phyloP scores from a whole-genome alignment of 2,888 invertebrate genomes.

The Agrotis segetum region DNA sequence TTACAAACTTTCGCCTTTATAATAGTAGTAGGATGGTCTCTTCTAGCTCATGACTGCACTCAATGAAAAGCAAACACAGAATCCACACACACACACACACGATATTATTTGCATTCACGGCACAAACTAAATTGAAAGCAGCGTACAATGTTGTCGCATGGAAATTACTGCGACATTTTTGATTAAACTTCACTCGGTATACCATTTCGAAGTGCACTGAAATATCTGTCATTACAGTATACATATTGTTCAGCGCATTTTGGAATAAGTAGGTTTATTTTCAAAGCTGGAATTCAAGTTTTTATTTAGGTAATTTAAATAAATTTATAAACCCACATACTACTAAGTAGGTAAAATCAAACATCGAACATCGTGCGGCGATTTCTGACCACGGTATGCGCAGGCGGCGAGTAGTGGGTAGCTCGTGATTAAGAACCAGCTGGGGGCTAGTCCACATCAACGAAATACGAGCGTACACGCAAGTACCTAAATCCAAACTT shows the following conservation, averaged over 20 bases:
- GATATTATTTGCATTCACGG: background rate
- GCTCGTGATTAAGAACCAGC: no score
- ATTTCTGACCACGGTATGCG: no score
- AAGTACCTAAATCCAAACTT: no score
- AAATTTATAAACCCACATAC: no score
- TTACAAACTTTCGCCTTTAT: no score
- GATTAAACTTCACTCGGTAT: background rate
- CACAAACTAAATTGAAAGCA: slow-evolving; percentile 3
- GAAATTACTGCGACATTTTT: background rate
- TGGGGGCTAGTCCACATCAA: no score
- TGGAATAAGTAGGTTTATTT: background rate
- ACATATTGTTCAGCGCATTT: background rate
- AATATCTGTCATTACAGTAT: slow-evolving; percentile 6
- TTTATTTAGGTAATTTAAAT: no score
- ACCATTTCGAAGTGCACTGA: slow-evolving; percentile 10
- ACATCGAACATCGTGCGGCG: no score
- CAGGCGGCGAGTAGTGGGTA: no score
- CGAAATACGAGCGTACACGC: no score
- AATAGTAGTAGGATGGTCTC: no score
- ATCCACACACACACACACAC: background rate
- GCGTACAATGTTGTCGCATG: slow-evolving; percentile 13
- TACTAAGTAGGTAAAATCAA: background rate
- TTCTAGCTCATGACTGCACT: background rate
- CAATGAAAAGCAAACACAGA: slow-evolving; percentile 13
- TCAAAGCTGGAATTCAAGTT: no score